A percentile compares a stretch with the other conserved stretches of the same genome.
Conservation (phyloP, 1,140 invertebrate species). For the Aphidius ervi region DNA sequence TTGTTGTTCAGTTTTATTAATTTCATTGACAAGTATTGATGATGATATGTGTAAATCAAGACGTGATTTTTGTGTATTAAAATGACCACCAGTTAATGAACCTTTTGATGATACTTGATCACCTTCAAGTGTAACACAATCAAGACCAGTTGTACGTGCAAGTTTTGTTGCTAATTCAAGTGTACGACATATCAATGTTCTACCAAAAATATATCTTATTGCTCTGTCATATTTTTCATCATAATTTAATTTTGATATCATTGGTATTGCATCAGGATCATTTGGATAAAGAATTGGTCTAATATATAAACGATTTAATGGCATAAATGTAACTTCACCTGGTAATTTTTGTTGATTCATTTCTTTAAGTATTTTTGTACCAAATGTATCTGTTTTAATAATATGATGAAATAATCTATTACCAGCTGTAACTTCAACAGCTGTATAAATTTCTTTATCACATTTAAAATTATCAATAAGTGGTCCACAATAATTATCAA, state of each 20-base stretch:
- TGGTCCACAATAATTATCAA: constrained; percentile 78
- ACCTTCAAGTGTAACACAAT: constrained; percentile 97
- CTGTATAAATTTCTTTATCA: constrained; percentile 95
- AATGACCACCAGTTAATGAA: constrained; percentile 96
- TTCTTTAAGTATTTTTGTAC: constrained; percentile 91
- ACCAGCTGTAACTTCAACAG: constrained; percentile 96
- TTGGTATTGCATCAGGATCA: constrained; percentile 91
- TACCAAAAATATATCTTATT: constrained; percentile 95
- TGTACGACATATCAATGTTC: constrained; percentile 94
- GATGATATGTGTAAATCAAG: constrained; percentile 95
- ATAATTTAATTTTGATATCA: constrained; percentile 93
- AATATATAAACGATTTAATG: constrained; percentile 91
- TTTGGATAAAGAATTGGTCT: constrained; percentile 86
- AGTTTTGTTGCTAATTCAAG: constrained; percentile 93
- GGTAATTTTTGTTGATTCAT: constrained; percentile 87
- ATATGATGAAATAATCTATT: constrained; percentile 94
- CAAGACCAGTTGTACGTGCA: constrained; percentile 89
- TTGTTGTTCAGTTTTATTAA: constrained; percentile 76
- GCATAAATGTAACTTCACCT: constrained; percentile 99
- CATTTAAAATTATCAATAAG: constrained; percentile 98
- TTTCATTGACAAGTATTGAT: constrained; percentile 78
- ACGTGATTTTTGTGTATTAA: constrained; percentile 90
- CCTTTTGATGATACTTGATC: constrained; percentile 87
- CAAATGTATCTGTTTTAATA: constrained; percentile 88
- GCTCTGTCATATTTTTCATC: constrained; percentile 89